Evolutionary conservation across 2,797 vertebrate genomes (phyloP).

Genomic region (Nyctalus aviator): DNA sequence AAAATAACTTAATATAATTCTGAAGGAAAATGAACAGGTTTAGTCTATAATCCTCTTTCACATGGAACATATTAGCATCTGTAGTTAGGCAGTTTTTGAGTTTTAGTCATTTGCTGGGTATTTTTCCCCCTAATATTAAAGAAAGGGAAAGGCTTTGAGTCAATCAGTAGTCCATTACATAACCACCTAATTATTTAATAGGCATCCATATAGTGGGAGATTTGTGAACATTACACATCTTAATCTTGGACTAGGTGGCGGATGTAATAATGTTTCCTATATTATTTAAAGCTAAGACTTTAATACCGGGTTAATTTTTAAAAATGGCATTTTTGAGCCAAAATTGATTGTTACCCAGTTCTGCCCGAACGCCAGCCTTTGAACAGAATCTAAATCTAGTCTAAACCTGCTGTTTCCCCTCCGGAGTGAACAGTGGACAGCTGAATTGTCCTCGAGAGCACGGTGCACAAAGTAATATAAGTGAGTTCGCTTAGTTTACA

Average conservation of each 20-base stretch:
- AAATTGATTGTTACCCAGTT: background rate
- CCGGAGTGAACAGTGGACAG: background rate
- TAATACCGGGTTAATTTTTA: background rate
- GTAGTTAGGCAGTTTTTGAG: background rate
- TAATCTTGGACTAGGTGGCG: background rate
- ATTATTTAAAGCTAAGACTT: slow-evolving; percentile 5
- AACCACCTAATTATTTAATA: background rate
- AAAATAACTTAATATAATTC: background rate
- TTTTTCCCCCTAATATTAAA: background rate
- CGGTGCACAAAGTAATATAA: background rate
- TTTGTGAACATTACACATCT: background rate
- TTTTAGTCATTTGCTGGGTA: background rate
- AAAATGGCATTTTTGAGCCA: background rate
- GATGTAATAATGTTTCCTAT: background rate
- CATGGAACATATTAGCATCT: background rate
- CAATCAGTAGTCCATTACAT: background rate
- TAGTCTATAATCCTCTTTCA: background rate
- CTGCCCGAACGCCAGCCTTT: background rate
- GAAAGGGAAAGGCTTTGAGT: background rate
- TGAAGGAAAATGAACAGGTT: background rate
- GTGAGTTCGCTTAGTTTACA: background rate
- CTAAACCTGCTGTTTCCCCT: background rate
- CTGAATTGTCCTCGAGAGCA: background rate
- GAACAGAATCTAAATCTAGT: background rate
- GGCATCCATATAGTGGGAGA: too few species aligned